Percentiles rank a stretch among this genome's conserved stretches.
Conservation (phyloP, 2,888 invertebrate genomes). For the Acleris cristana region DNA sequence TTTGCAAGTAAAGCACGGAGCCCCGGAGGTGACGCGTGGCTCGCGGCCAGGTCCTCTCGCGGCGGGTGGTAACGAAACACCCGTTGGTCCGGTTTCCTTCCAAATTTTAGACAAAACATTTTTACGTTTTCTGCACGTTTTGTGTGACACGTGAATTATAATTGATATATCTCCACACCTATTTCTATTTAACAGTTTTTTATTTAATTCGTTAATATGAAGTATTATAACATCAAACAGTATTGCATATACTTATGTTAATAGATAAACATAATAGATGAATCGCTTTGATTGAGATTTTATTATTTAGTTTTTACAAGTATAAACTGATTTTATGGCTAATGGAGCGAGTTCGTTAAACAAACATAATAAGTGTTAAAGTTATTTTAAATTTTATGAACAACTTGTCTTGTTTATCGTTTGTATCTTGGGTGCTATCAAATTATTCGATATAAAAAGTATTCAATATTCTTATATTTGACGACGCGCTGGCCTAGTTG, state of each 20-base stretch:
- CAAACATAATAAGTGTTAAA: slow-evolving; percentile 8
- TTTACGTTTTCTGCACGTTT: slow-evolving; percentile 12
- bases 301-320: slow-evolving; percentile 21
- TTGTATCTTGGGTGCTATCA: too few relatives aligned
- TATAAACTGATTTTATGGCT: slow-evolving; percentile 16
- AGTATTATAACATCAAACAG: too few relatives aligned
- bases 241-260: too few relatives aligned
- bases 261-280: too few relatives aligned
- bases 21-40: too few relatives aligned
- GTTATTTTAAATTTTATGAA: not conserved
- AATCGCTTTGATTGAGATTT: slow-evolving; percentile 17
- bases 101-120: slow-evolving; percentile 15
- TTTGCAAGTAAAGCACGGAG: too few relatives aligned
- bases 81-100: slow-evolving; percentile 37
- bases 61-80: slow-evolving; percentile 38
- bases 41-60: slow-evolving; percentile 10
- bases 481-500: too few relatives aligned
- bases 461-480: too few relatives aligned
- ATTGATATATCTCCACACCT: not conserved
- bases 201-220: too few relatives aligned
- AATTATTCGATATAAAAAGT: too few relatives aligned
- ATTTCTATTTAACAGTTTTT: too few relatives aligned
- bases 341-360: slow-evolving; percentile 12
- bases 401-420: too few relatives aligned
- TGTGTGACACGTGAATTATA: slow-evolving; percentile 15